Percentiles rank a stretch among this genome's conserved stretches.
Evolutionary conservation across 2,797 vertebrate genomes (phyloP).

Genomic region (Coranthus polyacanthus): DNA sequence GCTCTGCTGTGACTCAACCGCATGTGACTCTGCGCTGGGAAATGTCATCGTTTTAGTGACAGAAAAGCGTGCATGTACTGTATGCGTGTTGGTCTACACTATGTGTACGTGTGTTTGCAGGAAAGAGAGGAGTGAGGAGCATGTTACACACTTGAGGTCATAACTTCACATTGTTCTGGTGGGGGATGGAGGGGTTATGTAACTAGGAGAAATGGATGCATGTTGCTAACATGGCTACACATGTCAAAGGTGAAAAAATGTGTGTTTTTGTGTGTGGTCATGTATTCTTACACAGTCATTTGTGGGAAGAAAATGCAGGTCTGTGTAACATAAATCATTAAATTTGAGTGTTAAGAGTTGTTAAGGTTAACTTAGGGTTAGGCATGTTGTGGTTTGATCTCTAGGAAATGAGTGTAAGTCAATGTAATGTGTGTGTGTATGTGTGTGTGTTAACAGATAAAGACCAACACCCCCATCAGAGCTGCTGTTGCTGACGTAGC

Average conservation of each 20-base stretch:
- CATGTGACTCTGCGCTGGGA: slow-evolving; percentile 48
- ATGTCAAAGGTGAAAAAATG: slow-evolving; percentile 12
- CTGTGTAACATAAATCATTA: no score
- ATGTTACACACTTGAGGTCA: slow-evolving; percentile 51
- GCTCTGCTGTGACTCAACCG: slow-evolving; percentile 59
- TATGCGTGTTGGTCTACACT: background rate
- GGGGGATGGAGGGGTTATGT: slow-evolving; percentile 55
- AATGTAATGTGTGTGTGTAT: slow-evolving; percentile 14
- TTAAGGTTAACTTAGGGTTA: no score
- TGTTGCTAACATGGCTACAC: slow-evolving; percentile 47
- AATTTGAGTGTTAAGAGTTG: no score
- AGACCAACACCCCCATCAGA: slow-evolving; percentile 7
- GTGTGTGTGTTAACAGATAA: slow-evolving; percentile 16
- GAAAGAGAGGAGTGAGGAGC: slow-evolving; percentile 30
- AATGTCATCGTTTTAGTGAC: slow-evolving; percentile 43
- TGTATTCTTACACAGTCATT: background rate
- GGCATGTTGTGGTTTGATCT: no score
- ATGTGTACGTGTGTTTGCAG: slow-evolving; percentile 16
- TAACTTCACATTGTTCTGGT: slow-evolving; percentile 44
- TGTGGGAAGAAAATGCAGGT: no score
- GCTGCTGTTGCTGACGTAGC: slow-evolving; percentile 5
- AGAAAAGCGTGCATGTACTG: slow-evolving; percentile 14
- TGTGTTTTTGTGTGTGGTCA: slow-evolving; percentile 17
- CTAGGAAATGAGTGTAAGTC: no score
- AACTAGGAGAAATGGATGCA: slow-evolving; percentile 54